Evolutionary conservation across 2,113 vertebrate species (phyloP).

Genomic region (Excalfactoria chinensis): DNA sequence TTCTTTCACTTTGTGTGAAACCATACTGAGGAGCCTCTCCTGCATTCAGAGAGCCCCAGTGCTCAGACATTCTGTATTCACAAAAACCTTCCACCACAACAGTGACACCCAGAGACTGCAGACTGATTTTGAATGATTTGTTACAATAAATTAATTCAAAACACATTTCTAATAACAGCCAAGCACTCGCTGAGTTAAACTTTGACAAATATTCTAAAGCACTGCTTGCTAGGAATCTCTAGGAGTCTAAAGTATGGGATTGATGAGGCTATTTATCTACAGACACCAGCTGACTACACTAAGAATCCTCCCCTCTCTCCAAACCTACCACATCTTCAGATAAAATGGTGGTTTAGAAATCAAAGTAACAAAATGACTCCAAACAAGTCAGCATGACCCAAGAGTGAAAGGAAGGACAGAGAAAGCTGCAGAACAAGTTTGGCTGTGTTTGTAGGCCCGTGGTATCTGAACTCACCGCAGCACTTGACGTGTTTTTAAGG

Average conservation of each 20-base stretch:
- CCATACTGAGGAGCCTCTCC: background rate
- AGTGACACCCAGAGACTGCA: background rate
- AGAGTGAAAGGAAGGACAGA: background rate
- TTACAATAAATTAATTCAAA: background rate
- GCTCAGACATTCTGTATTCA: background rate
- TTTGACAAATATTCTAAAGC: background rate
- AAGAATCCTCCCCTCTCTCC: background rate
- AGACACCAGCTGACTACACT: background rate
- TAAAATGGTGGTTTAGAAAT: background rate
- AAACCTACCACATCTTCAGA: background rate
- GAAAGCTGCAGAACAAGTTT: slow-evolving; percentile 24
- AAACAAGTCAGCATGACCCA: background rate
- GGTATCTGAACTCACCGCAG: background rate
- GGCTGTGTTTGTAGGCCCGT: background rate
- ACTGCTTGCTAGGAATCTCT: background rate
- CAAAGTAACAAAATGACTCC: background rate
- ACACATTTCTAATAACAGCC: background rate
- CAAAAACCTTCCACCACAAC: background rate
- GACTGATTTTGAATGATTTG: background rate
- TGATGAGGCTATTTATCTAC: background rate
- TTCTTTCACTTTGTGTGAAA: background rate
- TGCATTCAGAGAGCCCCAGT: background rate
- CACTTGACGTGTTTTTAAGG: background rate
- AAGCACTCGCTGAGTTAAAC: background rate
- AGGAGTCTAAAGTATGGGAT: background rate